Evolutionary conservation across 2,113 vertebrate genomes (phyloP), one percentile per base, ranked within the genome.

Genomic region (Oxygymnocypris stewartii): DNA sequence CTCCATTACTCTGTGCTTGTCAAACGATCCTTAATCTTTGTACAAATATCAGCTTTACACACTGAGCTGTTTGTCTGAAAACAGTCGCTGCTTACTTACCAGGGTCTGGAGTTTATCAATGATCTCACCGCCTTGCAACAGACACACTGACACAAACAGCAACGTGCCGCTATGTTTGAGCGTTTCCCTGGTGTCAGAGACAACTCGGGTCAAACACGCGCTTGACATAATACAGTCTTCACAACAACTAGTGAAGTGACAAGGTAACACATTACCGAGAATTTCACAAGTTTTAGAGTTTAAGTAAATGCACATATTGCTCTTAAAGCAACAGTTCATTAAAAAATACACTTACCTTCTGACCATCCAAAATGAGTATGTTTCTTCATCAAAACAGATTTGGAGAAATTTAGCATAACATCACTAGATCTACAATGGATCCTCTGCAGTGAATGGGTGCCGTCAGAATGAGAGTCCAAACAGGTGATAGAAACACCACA

Each of bases 11-110:
- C 90, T 93, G 92, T 91, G 92, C 94, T 93, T 89, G 79, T 93
- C 91, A 88, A 93, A 93, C 91, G 88, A 80, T 91, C 87, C 90
- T 89, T 95, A 95, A 95, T 95, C 94, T 93, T 92, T 94, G 92
- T 93, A 93, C 93, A 95, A 95, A 95, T 94, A 95, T 94, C 94
- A 94, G 92, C 92, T 94, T 92, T 88, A 93, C 93, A 93, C 92
- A 93, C 90, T 87, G 89, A 89, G 76, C 89, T 94, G 92, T 94
- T 94, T 94, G 93, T 93, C 92, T 91, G 91, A 90, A 92, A 93
- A 93, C 92, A 89, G 84, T 87, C 79, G 47, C 86, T 61, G 84
- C 88, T 90, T 90, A 91, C 91, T 92, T 90, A 93, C 90, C 79
- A 23, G 76, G 87, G 92, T 89, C 93, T 95, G 93, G 93, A 94